Conservation (phyloP, 2,797 vertebrate genomes). For the Neosilurus mollespiculum region DNA sequence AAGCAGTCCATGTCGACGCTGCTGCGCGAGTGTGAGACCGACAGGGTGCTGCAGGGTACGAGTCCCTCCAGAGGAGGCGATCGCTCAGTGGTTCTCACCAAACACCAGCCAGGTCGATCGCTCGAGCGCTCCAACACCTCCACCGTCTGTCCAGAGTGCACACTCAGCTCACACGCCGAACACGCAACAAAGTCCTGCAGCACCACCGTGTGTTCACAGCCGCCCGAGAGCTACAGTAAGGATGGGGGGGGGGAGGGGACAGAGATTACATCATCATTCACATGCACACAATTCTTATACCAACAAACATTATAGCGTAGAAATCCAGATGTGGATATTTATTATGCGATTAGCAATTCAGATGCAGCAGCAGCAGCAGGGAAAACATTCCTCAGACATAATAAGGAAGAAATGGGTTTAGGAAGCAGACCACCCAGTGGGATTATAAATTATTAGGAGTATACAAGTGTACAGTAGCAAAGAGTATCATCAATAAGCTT, state of each 20-base stretch:
- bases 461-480: neutral
- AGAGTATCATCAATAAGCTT: neutral
- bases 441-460: neutral
- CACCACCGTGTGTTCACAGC: conserved; percentile 93
- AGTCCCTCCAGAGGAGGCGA: conserved; percentile 89
- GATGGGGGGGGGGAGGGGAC: neutral
- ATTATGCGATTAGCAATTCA: neutral
- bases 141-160: conserved; percentile 94
- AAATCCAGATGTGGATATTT: neutral
- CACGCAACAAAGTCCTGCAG: conserved; percentile 86
- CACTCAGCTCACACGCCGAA: conserved; percentile 84
- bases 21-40: conserved; percentile 94
- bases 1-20: conserved; percentile 96
- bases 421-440: too few species aligned
- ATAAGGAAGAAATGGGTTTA: too few species aligned
- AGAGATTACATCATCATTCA: neutral
- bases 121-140: conserved; percentile 91
- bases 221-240: conserved; percentile 84
- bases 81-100: conserved; percentile 88
- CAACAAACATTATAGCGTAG: neutral
- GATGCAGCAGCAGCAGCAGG: too few species aligned
- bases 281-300: neutral
- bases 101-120: conserved; percentile 91
- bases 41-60: conserved; percentile 90
- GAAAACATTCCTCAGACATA: too few species aligned